Base-by-base conservation (phyloP, 2,113 vertebrate species). In the Pitta sordida region DNA sequence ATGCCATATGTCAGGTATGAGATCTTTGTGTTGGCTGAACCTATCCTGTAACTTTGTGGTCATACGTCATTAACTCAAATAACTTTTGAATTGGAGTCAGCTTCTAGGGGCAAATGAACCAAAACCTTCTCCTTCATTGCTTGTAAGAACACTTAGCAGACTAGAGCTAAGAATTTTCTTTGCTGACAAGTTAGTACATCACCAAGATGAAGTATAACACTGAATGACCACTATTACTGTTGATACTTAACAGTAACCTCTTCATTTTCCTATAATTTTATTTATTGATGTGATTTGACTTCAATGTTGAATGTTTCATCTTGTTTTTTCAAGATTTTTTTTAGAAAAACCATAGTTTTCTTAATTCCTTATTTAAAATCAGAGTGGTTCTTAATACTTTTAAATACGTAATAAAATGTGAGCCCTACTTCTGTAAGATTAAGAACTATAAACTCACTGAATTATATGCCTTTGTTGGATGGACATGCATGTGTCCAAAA, bases 101-200 rank as follows among this genome's bases (percentile, higher is more conserved):
- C 52, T 92, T 92, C 80, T 37, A 60, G 62, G 20, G 26, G 23
- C 58, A 92, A 94, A 91, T 82, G 77, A 93, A 92, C n/a, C 81
- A 94, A 91, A 92, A 26, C 73, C 56, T 76, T 86, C 58, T 74
- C 36, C 82, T 83, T 86, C 69, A 86, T 78, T 92, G 86, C 73
- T 91, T 88, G 64, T 86, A 91, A 91, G 73, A 64, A 53, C 49
- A 49, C 65, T 78, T 46, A 84, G 44, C 64, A 86, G 77, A 86
- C 3, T 7, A 93, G 73, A 93, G 79, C 69, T 73, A 64, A 89
- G 83, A 86, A 79, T 96, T 89, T 92, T 88, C 86, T 88, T 82
- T 84, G 48, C 83, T 91, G 88, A 89, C 77, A 91, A 81, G 52
- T 80, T 37, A 86, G 20, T 86, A 49, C 16, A 88, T 91, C 15